Conservation (phyloP, 2,888 invertebrate species). For the Dynastes tityus region DNA sequence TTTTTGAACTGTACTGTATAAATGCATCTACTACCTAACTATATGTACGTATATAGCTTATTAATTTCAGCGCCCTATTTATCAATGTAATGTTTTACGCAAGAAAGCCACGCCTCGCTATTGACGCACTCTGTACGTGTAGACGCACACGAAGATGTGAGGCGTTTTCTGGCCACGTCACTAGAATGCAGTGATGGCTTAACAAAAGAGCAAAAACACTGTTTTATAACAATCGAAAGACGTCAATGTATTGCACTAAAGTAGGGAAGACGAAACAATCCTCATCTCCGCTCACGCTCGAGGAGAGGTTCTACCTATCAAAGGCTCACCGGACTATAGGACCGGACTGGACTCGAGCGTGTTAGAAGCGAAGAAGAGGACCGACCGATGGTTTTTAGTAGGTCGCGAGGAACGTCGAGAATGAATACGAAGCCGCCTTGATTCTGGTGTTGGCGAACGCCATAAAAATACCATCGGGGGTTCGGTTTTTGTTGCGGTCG, state of each 20-base stretch:
- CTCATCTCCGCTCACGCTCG: slow-evolving; percentile 33
- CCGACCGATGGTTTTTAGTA: slow-evolving; percentile 53
- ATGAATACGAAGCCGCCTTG: slow-evolving; percentile 66
- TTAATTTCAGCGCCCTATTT: no score
- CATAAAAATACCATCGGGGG: slow-evolving; percentile 67
- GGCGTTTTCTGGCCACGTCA: slow-evolving; percentile 32
- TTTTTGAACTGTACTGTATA: no score
- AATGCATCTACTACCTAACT: no score
- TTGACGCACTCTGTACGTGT: neutral
- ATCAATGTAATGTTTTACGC: no score
- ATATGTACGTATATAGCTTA: no score
- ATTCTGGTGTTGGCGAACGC: slow-evolving; percentile 66
- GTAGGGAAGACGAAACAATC: slow-evolving; percentile 60
- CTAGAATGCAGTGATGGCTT: slow-evolving; percentile 58
- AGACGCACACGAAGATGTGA: slow-evolving; percentile 23
- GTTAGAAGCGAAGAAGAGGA: slow-evolving; percentile 22
- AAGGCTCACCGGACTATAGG: slow-evolving; percentile 39
- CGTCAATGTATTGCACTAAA: slow-evolving; percentile 59
- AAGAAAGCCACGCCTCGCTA: no score
- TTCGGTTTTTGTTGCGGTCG: slow-evolving; percentile 57
- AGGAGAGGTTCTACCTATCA: slow-evolving; percentile 38
- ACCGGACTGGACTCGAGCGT: slow-evolving; percentile 24
- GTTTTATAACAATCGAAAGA: slow-evolving; percentile 56
- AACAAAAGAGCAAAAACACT: slow-evolving; percentile 55
- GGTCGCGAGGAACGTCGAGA: slow-evolving; percentile 57